phyloP scores from a whole-genome alignment of 1,140 invertebrate genomes.

The Aplysia californica region DNA sequence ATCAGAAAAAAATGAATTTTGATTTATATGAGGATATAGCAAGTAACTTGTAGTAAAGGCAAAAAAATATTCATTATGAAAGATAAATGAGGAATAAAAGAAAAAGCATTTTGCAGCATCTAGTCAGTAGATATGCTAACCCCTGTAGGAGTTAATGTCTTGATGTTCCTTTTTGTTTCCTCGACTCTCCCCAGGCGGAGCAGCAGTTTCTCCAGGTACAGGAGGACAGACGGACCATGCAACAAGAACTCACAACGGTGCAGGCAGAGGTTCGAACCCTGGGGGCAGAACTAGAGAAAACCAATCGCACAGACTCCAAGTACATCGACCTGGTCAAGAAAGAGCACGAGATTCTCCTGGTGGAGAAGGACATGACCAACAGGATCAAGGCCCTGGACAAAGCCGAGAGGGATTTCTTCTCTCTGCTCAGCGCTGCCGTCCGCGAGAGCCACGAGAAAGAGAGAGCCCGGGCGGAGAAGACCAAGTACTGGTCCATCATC shows the following conservation, averaged over 20 bases:
- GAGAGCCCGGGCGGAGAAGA: constrained; percentile 78
- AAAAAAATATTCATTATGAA: too few species aligned
- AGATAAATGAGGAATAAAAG: neutral
- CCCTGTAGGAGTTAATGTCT: neutral
- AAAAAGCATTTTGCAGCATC: neutral
- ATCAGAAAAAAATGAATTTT: too few species aligned
- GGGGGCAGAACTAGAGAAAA: constrained; percentile 77
- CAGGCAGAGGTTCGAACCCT: constrained; percentile 76
- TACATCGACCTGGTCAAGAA: constrained; percentile 73
- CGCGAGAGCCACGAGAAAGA: constrained; percentile 81
- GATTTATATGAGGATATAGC: too few species aligned
- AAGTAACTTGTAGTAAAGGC: too few species aligned
- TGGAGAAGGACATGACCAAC: constrained; percentile 62
- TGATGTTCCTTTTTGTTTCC: neutral
- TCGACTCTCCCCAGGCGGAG: constrained; percentile 68
- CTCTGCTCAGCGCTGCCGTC: constrained; percentile 75
- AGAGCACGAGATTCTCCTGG: constrained; percentile 67
- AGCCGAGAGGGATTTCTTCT: constrained; percentile 76
- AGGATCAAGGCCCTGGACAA: constrained; percentile 66
- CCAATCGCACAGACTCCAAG: constrained; percentile 76
- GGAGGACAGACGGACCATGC: constrained; percentile 72
- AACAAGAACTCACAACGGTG: constrained; percentile 70
- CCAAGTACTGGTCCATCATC: constrained; percentile 83
- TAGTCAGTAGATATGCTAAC: neutral
- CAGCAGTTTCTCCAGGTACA: constrained; percentile 74